Base-by-base conservation (phyloP, 2,888 invertebrate species). In the Sinopyrophorus schimmeli region DNA sequence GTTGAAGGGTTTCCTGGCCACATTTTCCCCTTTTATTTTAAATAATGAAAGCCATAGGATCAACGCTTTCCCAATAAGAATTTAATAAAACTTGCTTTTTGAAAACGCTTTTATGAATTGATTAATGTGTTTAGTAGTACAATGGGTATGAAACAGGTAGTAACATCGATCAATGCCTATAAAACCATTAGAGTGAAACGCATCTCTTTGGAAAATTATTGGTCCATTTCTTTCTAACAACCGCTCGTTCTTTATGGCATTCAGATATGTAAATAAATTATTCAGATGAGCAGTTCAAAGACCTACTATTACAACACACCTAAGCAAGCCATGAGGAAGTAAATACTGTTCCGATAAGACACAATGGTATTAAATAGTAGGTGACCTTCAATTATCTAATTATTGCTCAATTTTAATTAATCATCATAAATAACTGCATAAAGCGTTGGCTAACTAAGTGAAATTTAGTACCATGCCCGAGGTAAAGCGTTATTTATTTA, bases 251-350 rank as follows among this genome's bases (percentile, higher is more conserved):
- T 31, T 16, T 31, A 21, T 31, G 14, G 10, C 24, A 32, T 24
- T 32, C 2, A 32, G 41, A 31, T 46, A 46, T 38, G 40, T 34
- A 47, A 34, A 47, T 41, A 32, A 31, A 28, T 40, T 39, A 39
- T 47, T 26, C 40, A 31, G 47, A 40, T 40, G 32, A 34, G 26
- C 31, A 47, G 47, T 47, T 47, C 47, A 47, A 47, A 47, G 47
- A 47, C 47, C 47, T 34, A 21, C 10, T 39, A 18, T 18, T 20
- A 32, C 35, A n/a, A 23, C 27, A 10, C 20, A 12, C 16, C 26
- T 27, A 43, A 28, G n/a, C n/a, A n/a, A n/a, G n/a, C n/a, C 35
- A 37, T 26, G 23, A 31, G 30, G 30, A 46, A 18, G 46, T 46
- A 46, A 46, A 46, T 28, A 46, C n/a, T n/a, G n/a, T 14, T n/a